Evolutionary conservation across 1,140 invertebrate genomes (phyloP), one percentile per base, ranked within the genome.

Genomic region (Lerema accius): DNA sequence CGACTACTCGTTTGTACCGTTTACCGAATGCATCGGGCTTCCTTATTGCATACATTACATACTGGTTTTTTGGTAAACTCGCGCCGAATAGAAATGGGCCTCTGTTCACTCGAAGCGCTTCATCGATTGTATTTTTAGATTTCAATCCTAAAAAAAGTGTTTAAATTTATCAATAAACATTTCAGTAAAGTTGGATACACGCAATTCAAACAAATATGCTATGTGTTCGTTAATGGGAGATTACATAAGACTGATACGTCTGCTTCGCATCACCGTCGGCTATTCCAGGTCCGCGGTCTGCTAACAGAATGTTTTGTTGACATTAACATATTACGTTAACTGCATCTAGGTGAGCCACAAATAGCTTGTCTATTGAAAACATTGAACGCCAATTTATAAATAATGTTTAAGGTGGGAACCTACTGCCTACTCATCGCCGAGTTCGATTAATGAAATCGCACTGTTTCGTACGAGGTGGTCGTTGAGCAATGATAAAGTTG

Each of bases 1-100:
- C 78, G 80, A 71, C 77, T 78, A 80, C 84, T 82, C 71, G 82
- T 84, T 80, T 86, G 76, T 86, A 86, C 82, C 84, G 86, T 89
- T 89, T 81, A 75, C 71, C 73, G 79, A 78, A 77, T 63, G 66
- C 73, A 73, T 60, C 63, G 67, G 39, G 69, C 71, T 81, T 82
- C 78, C 76, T 82, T 74, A 76, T 80, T 81, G 71, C 78, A 84
- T 81, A 78, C 69, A 80, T 82, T 87, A 81, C 65, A 71, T 71
- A 73, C 71, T 73, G 69, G 67, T 83, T 84, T 84, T 83, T 75
- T 45, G 62, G 65, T 67, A 67, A 59, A 78, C 78, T 71, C 73
- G 76, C 56, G 58, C 49, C 28, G 69, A 63, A 59, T 78, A 53
- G 64, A 42, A 76, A 79, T 73, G 59, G 67, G 75, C 68, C 51